Percentiles rank a stretch among this genome's conserved stretches.
Conservation (phyloP, 2,888 invertebrate species). For the Ennomos quercinarius region DNA sequence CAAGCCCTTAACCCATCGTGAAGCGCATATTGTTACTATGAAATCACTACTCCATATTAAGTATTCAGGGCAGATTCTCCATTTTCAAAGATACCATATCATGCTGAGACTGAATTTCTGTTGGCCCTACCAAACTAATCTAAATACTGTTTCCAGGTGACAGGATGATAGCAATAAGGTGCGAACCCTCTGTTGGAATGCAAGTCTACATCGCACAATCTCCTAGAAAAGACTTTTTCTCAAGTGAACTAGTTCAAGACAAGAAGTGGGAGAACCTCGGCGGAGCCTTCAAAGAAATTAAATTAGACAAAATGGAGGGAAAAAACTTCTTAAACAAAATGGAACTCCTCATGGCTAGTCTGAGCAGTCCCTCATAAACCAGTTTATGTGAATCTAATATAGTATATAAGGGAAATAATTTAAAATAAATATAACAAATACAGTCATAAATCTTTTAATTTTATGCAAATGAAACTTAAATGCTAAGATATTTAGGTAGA, state of each 20-base stretch:
- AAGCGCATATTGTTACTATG: too few relatives aligned
- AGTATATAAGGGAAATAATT: conserved; percentile 48
- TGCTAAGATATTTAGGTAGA: conserved; percentile 79
- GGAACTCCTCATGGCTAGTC: conserved; percentile 97
- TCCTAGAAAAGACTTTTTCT: conserved; percentile 94
- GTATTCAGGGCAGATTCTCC: too few relatives aligned
- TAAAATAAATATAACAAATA: conserved; percentile 36
- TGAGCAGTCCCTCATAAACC: conserved; percentile 88
- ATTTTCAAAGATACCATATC: too few relatives aligned
- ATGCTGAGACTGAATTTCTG: too few relatives aligned
- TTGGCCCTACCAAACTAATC: neutral
- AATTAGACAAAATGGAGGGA: conserved; percentile 97
- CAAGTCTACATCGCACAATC: conserved; percentile 96
- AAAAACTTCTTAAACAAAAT: conserved; percentile 98
- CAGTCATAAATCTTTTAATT: conserved; percentile 51
- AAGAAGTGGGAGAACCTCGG: conserved; percentile 97
- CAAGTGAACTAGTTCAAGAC: conserved; percentile 94
- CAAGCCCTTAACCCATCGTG: too few relatives aligned
- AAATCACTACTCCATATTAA: too few relatives aligned
- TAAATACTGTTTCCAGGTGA: conserved; percentile 75
- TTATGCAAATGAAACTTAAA: conserved; percentile 77
- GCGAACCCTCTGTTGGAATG: conserved; percentile 95
- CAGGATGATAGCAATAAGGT: conserved; percentile 95
- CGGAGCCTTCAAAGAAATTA: conserved; percentile 95
- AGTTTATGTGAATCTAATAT: conserved; percentile 37